A percentile compares a stretch with the other conserved stretches of the same genome.
Conservation (phyloP, 2,888 invertebrate genomes). For the Rhogogaster chlorosoma region DNA sequence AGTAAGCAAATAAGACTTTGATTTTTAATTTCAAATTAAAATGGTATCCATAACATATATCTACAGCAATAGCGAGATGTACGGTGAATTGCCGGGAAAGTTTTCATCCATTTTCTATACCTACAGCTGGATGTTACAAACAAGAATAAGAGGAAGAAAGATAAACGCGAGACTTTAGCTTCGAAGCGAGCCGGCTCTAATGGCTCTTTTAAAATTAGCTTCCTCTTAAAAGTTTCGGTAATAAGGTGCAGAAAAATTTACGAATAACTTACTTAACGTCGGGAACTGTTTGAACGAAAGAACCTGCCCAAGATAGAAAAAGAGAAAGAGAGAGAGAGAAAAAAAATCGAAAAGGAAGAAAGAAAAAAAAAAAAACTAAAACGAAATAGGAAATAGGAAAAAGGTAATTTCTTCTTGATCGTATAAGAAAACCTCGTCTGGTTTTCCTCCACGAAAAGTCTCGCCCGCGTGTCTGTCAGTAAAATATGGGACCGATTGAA, state of each 20-base stretch:
- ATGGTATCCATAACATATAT: not conserved
- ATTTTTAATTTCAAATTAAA: constrained; percentile 27
- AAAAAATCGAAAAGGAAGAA: not conserved
- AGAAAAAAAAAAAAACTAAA: not conserved
- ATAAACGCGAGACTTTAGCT: constrained; percentile 33
- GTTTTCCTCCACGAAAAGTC: not conserved
- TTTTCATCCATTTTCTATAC: not conserved
- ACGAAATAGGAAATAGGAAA: constrained; percentile 6
- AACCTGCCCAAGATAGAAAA: not conserved
- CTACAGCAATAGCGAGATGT: not conserved
- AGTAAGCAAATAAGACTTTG: constrained; percentile 4
- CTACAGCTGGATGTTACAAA: not conserved
- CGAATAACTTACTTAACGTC: constrained; percentile 49
- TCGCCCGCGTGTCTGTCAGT: constrained; percentile 7
- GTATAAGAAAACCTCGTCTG: constrained; percentile 18
- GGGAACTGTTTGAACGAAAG: constrained; percentile 36
- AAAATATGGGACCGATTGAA: constrained; percentile 28
- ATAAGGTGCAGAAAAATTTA: constrained; percentile 48
- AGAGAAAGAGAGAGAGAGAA: not conserved
- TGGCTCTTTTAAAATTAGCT: constrained; percentile 51
- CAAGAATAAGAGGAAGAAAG: constrained; percentile 36
- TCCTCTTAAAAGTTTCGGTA: constrained; percentile 44
- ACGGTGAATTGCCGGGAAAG: not conserved
- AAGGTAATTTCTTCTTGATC: constrained; percentile 31
- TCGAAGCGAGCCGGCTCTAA: constrained; percentile 34